phyloP scores from a whole-genome alignment of 2,113 vertebrate genomes.

The Catharus bicknelli region DNA sequence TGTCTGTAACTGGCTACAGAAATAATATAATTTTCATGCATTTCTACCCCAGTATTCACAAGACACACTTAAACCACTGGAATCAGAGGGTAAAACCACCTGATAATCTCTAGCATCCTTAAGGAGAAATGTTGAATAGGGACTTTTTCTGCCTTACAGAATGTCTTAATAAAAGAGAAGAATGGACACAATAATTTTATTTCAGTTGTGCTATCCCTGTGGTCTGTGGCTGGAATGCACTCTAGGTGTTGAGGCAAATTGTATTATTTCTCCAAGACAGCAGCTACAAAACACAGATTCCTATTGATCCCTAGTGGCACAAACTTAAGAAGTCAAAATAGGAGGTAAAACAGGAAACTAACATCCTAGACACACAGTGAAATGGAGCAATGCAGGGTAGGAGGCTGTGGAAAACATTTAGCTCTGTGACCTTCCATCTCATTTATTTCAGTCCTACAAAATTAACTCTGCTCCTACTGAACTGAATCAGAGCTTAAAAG shows the following conservation, averaged over 20 bases:
- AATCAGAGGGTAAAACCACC: not conserved
- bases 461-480: conserved; percentile 51
- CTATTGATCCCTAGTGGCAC: conserved; percentile 10
- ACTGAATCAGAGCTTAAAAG: not conserved
- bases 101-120: not conserved
- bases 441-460: conserved; percentile 60
- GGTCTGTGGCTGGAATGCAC: not conserved
- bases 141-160: not conserved
- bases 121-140: not conserved
- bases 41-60: no score
- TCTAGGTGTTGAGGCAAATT: not conserved
- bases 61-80: not conserved
- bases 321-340: conserved; percentile 13
- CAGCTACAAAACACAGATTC: not conserved
- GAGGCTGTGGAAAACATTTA: conserved; percentile 37
- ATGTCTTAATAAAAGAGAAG: not conserved
- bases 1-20: not conserved
- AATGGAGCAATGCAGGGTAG: conserved; percentile 40
- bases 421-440: conserved; percentile 53
- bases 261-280: not conserved
- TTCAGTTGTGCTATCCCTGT: not conserved
- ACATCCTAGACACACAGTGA: not conserved
- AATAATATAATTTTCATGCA: not conserved
- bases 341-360: conserved; percentile 9
- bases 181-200: not conserved